phyloP scores from a whole-genome alignment of 2,113 vertebrate species.

The Prunella fulvescens region DNA sequence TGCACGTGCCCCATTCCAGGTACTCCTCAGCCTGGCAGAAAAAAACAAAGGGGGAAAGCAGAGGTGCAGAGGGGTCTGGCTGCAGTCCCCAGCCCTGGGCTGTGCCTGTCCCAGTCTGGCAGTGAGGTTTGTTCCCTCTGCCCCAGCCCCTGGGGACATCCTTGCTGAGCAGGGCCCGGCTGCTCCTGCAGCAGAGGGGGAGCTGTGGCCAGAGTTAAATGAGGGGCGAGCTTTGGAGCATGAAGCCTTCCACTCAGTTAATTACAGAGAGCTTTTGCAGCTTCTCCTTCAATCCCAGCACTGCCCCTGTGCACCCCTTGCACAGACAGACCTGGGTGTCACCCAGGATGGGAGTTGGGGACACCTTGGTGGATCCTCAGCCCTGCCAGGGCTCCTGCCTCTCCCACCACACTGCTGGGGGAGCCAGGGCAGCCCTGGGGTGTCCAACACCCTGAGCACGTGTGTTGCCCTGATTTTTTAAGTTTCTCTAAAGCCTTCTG shows the following conservation, averaged over 20 bases:
- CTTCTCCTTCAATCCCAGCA: background rate
- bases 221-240: background rate
- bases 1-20: background rate
- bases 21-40: background rate
- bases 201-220: background rate
- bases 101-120: background rate
- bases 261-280: background rate
- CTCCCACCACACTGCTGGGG: background rate
- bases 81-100: background rate
- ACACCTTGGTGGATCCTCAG: background rate
- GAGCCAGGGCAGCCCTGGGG: background rate
- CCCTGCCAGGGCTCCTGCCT: background rate
- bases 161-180: background rate
- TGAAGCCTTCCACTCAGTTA: background rate
- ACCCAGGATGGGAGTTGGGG: background rate
- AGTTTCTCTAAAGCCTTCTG: too few relatives aligned
- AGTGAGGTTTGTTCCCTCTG: fast-evolving
- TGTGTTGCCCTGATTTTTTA: too few relatives aligned
- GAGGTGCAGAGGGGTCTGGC: background rate
- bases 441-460: background rate
- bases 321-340: background rate
- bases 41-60: background rate
- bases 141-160: fast-evolving
- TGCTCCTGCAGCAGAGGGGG: background rate
- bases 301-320: background rate